Base-by-base conservation (phyloP, 2,888 invertebrate genomes). In the Cotesia congregata region DNA sequence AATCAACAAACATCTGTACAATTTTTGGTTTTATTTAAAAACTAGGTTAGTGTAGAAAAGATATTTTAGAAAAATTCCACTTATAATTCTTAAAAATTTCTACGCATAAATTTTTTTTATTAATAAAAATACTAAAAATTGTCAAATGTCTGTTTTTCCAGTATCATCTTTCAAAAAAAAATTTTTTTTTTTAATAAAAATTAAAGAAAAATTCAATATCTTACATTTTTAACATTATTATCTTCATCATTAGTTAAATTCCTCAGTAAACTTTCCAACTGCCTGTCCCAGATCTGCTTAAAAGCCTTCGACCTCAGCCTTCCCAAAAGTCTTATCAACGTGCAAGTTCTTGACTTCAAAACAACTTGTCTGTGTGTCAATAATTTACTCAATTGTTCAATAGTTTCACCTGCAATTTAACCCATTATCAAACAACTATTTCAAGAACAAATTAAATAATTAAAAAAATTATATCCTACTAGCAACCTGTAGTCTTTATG, bases 311-410 rank as follows among this genome's bases (percentile, higher is more conserved):
- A 92, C 68, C 93, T 94, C 83, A 93, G 93, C 71, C 93, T 93
- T 39, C 93, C 94, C 75, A 96, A 88, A 39, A 94, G 90, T 81
- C 93, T 91, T 17, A 95, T 90, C n/a, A 96, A 90, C 82, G 93
- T 92, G 84, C 96, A 95, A 7, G 93, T 91, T 84, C 95, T 91
- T 83, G 93, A 92, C 82, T 92, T 90, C 9, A 91, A 82, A 3
- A 83, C 61, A 17, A 84, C 83, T 79, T 89, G 89, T 30, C 84
- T 83, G 80, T 90, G 88, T 1, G 83, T 85, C 59, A 90, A 82
- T 67, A 90, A 79, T 79, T 88, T 86, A 15, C 78, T 80, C 67
- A 86, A 79, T n/a, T 82, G 78, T 12, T 86, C 84, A 15, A 81
- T 79, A 1, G 82, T 67, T 41, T 74, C 78, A 17, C 75, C 82